Conservation (phyloP, 1,140 invertebrate species). For the Armadillidium nasatum region DNA sequence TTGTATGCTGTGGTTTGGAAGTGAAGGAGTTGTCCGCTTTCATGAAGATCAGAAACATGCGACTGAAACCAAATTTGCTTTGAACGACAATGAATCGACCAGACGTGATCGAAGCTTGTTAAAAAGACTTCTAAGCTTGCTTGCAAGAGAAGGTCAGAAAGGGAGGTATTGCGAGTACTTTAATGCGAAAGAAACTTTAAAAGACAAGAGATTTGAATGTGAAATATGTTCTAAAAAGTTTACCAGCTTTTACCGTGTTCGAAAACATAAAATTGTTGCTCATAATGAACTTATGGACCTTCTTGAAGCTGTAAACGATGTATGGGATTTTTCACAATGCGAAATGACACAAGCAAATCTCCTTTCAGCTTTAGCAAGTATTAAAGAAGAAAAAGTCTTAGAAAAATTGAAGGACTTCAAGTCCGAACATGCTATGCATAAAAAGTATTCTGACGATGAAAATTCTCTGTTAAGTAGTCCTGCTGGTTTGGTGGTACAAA, state of each 20-base stretch:
- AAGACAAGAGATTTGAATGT: conserved; percentile 2
- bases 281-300: background rate
- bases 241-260: background rate
- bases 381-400: background rate
- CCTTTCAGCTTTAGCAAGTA: background rate
- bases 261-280: background rate
- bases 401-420: background rate
- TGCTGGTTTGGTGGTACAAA: too few relatives aligned
- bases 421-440: background rate
- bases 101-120: background rate
- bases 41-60: background rate
- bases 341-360: background rate
- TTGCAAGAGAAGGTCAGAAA: background rate
- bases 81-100: background rate
- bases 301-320: background rate
- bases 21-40: background rate
- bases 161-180: background rate
- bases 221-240: background rate
- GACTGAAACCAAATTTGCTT: background rate
- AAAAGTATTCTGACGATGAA: background rate
- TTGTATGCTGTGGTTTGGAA: background rate
- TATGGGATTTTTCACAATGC: background rate
- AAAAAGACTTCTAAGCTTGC: background rate
- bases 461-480: background rate
- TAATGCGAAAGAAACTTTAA: background rate